phyloP scores from a whole-genome alignment of 2,797 vertebrate species.

The Characodon lateralis region DNA sequence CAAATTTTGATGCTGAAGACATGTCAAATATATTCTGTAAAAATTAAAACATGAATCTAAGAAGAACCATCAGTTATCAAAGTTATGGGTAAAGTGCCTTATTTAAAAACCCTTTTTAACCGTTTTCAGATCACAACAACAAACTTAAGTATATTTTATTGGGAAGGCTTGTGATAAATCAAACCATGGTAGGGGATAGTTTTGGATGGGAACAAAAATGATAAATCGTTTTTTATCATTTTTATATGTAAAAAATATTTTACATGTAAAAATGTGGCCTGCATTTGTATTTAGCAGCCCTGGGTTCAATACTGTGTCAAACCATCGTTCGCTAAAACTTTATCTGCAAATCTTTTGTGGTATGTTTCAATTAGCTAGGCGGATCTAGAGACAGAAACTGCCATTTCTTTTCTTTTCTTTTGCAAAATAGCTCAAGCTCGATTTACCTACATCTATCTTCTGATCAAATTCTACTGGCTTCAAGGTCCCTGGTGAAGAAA shows the following conservation, averaged over 20 bases:
- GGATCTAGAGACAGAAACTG: too few species aligned
- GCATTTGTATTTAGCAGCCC: neutral
- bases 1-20: slow-evolving; percentile 6
- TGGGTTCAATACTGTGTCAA: too few species aligned
- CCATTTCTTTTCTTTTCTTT: too few species aligned
- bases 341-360: too few species aligned
- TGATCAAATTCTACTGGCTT: neutral
- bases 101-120: too few species aligned
- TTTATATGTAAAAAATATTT: neutral
- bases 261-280: neutral
- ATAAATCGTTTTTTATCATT: neutral
- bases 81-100: neutral
- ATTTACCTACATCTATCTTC: neutral
- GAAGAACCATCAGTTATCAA: neutral
- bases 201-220: neutral
- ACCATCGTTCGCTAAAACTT: too few species aligned
- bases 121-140: neutral
- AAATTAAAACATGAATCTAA: neutral
- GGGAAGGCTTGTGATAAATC: neutral
- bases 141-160: neutral
- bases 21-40: neutral
- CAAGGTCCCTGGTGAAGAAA: neutral
- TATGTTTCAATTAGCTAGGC: too few species aligned
- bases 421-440: neutral
- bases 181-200: neutral